These are phyloP conservation scores for Papilio aristodemus DNA, from an alignment of 1,140 invertebrate species.

Conservation along the genomic window DNA sequence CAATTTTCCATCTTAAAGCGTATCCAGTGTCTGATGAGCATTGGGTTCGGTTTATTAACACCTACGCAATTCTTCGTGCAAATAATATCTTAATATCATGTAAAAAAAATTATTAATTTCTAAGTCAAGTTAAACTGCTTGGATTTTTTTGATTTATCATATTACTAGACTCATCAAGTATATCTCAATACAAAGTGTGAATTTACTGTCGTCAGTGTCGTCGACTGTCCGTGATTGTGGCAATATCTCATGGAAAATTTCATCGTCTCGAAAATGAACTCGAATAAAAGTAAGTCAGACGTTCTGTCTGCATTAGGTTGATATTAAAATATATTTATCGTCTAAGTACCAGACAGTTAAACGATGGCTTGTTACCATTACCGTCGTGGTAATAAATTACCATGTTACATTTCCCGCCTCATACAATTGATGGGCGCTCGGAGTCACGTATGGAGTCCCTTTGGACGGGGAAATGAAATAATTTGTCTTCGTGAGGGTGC, in stretches of 20 bases:
- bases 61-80: too few species aligned
- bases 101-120: too few species aligned
- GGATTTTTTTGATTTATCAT: too few species aligned
- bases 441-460: slow-evolving; percentile 71
- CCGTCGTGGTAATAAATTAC: slow-evolving; percentile 59
- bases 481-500: slow-evolving; percentile 77
- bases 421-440: slow-evolving; percentile 59
- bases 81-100: too few species aligned
- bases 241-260: slow-evolving; percentile 13
- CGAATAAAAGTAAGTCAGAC: slow-evolving; percentile 29
- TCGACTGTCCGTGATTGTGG: not conserved
- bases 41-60: too few species aligned
- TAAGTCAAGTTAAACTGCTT: not conserved
- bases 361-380: slow-evolving; percentile 41
- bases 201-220: not conserved
- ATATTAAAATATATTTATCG: slow-evolving; percentile 34
- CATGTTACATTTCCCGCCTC: slow-evolving; percentile 54
- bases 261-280: slow-evolving; percentile 29
- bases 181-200: not conserved
- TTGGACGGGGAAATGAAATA: slow-evolving; percentile 75
- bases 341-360: slow-evolving; percentile 32
- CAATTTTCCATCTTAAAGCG: too few species aligned
- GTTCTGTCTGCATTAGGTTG: slow-evolving; percentile 30
- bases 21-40: too few species aligned
- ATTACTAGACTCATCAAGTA: too few species aligned